phyloP scores from a whole-genome alignment of 2,797 vertebrate genomes.

The Myotis findleyi region DNA sequence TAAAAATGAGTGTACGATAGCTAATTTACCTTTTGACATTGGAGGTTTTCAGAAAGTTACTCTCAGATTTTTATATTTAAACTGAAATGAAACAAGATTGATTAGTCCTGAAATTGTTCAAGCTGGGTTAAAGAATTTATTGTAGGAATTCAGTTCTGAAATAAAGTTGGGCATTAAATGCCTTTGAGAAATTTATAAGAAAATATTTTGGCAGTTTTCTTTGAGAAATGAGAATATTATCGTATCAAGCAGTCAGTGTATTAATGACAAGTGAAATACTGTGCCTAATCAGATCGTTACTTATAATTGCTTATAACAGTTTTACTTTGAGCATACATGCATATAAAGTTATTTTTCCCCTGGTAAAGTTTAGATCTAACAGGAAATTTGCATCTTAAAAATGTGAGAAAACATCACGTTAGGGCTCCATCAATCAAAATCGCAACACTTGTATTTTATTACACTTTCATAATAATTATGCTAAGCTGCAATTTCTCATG shows the following conservation, averaged over 20 bases:
- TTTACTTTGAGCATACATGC: background rate
- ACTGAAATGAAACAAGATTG: background rate
- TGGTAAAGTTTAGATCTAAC: constrained; percentile 23
- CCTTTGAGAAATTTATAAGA: background rate
- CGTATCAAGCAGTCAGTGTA: background rate
- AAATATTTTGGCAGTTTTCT: constrained; percentile 31
- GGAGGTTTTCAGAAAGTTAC: background rate
- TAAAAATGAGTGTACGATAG: constrained; percentile 48
- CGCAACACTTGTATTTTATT: background rate
- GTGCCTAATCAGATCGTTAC: background rate
- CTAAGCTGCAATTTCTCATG: background rate
- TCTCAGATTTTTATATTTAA: background rate
- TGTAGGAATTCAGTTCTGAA: background rate
- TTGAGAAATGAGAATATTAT: constrained; percentile 25
- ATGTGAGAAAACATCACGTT: background rate
- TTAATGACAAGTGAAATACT: constrained; percentile 15
- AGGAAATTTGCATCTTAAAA: background rate
- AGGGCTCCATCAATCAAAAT: background rate
- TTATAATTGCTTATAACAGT: background rate
- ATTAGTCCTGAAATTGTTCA: background rate
- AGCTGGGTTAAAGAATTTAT: background rate
- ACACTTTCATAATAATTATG: background rate
- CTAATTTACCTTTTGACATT: background rate
- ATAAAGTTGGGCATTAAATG: background rate
- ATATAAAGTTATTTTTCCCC: background rate